A percentile compares a stretch with the other conserved stretches of the same genome.
These are phyloP conservation scores for Thysanoteuthis rhombus DNA, from an alignment of 2,888 invertebrate species.

Conservation along the genomic window DNA sequence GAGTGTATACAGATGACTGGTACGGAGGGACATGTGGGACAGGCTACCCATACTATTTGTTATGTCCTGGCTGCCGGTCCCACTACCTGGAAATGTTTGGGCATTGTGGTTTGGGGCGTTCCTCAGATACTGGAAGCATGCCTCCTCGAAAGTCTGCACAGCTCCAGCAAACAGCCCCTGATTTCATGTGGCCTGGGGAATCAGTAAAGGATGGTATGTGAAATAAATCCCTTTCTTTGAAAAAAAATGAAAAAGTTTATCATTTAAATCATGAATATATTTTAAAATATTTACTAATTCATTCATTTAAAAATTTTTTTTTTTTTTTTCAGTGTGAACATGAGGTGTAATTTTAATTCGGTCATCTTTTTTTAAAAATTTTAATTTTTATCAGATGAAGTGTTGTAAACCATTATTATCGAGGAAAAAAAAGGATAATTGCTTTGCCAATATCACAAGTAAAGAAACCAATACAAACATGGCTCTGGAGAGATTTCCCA, in stretches of 20 bases:
- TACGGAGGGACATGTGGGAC: conserved; percentile 71
- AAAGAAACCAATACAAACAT: too few species aligned
- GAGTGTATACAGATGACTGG: conserved; percentile 65
- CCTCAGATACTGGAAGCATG: neutral
- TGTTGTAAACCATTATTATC: too few species aligned
- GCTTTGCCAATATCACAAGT: too few species aligned
- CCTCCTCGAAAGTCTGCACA: conserved; percentile 17
- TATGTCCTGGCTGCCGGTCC: conserved; percentile 72
- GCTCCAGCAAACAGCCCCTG: conserved; percentile 48
- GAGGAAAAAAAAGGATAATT: too few species aligned
- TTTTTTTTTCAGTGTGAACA: neutral
- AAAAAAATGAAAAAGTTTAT: too few species aligned
- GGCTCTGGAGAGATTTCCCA: too few species aligned
- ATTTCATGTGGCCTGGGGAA: conserved; percentile 50
- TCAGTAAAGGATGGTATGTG: conserved; percentile 41
- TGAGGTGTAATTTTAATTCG: neutral
- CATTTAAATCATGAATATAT: neutral
- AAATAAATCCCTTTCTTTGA: conserved; percentile 31
- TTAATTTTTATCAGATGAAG: too few species aligned
- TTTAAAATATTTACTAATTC: neutral
- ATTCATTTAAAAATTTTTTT: neutral
- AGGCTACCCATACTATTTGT: conserved; percentile 69
- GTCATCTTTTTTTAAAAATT: too few species aligned
- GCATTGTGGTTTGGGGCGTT: conserved; percentile 15
- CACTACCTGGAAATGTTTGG: conserved; percentile 63